phyloP scores from a whole-genome alignment of 1,140 invertebrate species.

The Babylonia areolata region DNA sequence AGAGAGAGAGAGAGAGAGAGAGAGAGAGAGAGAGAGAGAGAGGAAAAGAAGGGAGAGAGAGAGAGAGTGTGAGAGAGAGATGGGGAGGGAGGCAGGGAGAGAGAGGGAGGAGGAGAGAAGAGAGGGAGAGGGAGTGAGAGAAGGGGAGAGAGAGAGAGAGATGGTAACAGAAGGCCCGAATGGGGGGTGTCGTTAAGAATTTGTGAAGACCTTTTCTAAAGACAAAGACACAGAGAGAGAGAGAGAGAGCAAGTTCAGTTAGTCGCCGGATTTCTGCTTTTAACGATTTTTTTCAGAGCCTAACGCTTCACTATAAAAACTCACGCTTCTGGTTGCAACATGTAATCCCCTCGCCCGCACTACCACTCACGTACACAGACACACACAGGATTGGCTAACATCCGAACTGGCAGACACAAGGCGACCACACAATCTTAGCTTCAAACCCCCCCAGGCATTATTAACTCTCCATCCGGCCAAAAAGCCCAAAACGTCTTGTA shows the following conservation, averaged over 20 bases:
- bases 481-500: not conserved
- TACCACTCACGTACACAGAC: not conserved
- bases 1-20: slow-evolving; percentile 18
- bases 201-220: too few species aligned
- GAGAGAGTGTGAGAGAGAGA: not conserved
- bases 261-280: not conserved
- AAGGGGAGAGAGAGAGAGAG: not conserved
- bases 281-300: not conserved
- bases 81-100: not conserved
- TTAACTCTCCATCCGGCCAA: not conserved
- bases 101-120: not conserved
- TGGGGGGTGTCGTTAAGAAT: too few species aligned
- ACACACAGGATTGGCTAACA: not conserved
- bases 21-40: slow-evolving; percentile 25
- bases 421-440: not conserved
- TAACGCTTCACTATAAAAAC: not conserved
- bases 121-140: not conserved
- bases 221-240: not conserved
- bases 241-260: not conserved
- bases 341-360: not conserved
- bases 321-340: not conserved
- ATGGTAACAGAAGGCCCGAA: not conserved
- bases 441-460: not conserved
- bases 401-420: not conserved
- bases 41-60: not conserved